These are phyloP conservation scores for Proteles cristata DNA, from an alignment of 2,113 vertebrate species.

Conservation along the genomic window DNA sequence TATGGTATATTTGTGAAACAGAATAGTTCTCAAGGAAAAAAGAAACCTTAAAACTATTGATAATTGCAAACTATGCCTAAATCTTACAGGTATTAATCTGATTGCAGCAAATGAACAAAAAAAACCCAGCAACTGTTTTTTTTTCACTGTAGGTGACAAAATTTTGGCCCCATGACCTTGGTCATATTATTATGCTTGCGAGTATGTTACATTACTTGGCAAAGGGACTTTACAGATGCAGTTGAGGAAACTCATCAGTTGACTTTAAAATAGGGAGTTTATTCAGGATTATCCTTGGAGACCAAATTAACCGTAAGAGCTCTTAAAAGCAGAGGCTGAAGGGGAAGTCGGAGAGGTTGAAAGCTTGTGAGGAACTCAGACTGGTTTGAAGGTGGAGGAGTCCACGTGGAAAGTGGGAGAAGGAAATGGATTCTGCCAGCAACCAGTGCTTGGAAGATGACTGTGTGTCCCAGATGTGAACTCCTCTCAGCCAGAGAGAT, in stretches of 20 bases:
- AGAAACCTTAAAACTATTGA: neutral
- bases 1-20: neutral
- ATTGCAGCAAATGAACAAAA: neutral
- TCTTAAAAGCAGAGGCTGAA: neutral
- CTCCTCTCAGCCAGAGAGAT: neutral
- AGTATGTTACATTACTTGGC: neutral
- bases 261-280: neutral
- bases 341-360: neutral
- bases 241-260: neutral
- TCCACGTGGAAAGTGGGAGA: neutral
- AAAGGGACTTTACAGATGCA: neutral
- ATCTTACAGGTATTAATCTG: neutral
- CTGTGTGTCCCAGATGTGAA: neutral
- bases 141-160: neutral
- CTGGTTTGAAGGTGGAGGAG: neutral
- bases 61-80: slow-evolving; percentile 13
- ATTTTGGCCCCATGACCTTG: neutral
- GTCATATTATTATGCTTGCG: neutral
- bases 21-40: neutral
- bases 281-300: neutral
- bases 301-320: neutral
- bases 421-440: neutral
- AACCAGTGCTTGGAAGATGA: neutral
- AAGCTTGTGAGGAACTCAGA: neutral
- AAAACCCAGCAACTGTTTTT: neutral